phyloP scores from a whole-genome alignment of 1,140 invertebrate species.

The Drosophila oshimai region DNA sequence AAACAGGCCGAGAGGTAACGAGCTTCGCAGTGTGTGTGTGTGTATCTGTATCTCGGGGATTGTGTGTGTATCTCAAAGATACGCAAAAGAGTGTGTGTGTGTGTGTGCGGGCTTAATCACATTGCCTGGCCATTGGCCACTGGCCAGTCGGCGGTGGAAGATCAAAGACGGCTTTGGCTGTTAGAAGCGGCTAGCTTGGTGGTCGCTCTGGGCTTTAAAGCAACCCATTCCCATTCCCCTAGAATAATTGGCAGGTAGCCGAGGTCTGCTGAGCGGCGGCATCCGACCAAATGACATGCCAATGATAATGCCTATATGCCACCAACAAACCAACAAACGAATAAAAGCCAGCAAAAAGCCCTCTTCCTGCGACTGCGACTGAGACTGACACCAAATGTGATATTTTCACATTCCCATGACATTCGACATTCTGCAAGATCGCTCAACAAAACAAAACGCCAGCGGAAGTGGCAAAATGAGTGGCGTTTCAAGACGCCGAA shows the following conservation, averaged over 20 bases:
- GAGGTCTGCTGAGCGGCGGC: constrained; percentile 59
- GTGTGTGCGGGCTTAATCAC: constrained; percentile 71
- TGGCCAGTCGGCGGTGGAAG: constrained; percentile 70
- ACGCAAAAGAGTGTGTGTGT: not conserved
- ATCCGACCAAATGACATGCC: constrained; percentile 71
- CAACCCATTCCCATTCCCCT: not conserved
- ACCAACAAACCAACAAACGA: constrained; percentile 26
- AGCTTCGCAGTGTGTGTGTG: constrained; percentile 25
- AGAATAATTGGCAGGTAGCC: constrained; percentile 79
- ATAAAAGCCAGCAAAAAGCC: constrained; percentile 46
- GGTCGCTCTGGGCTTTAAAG: constrained; percentile 52
- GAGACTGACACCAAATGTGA: constrained; percentile 56
- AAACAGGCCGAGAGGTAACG: constrained; percentile 68
- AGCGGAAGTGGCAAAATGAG: constrained; percentile 79
- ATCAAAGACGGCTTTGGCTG: constrained; percentile 69
- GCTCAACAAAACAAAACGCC: constrained; percentile 25
- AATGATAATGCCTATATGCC: constrained; percentile 32
- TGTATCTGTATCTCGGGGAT: not conserved
- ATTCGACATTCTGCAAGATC: constrained; percentile 58
- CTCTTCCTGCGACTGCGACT: constrained; percentile 42
- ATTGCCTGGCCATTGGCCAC: constrained; percentile 82
- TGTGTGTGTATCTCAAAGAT: not conserved
- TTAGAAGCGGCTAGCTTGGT: constrained; percentile 76
- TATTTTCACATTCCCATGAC: constrained; percentile 77
- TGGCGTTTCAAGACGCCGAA: constrained; percentile 78